phyloP scores from a whole-genome alignment of 2,113 vertebrate species.

The Erythrocercus mccallii region DNA sequence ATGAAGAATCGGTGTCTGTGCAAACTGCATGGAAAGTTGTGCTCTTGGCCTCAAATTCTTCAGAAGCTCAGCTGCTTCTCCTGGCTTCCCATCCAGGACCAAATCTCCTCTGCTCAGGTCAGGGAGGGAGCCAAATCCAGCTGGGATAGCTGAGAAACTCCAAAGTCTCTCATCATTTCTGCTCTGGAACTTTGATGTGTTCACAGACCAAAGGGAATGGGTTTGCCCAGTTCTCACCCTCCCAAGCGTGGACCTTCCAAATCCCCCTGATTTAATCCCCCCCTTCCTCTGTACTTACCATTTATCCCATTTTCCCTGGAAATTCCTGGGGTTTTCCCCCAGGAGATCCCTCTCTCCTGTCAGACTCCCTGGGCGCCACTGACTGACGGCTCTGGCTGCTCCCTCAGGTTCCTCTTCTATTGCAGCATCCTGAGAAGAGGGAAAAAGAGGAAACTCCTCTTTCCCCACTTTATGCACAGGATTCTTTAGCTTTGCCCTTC shows the following conservation, averaged over 20 bases:
- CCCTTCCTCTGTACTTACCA: not conserved
- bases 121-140: not conserved
- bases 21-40: not conserved
- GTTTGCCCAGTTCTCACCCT: not conserved
- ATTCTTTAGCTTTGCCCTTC: not conserved
- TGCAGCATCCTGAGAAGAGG: not conserved
- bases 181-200: not conserved
- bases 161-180: not conserved
- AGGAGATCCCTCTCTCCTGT: not conserved
- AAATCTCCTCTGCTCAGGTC: not conserved
- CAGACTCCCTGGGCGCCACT: not conserved
- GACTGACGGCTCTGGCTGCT: not conserved
- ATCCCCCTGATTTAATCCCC: not conserved
- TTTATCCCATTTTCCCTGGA: not conserved
- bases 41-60: not conserved
- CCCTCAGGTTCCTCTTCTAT: not conserved
- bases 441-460: not conserved
- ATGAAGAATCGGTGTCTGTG: not conserved
- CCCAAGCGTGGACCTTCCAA: not conserved
- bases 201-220: not conserved
- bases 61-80: not conserved
- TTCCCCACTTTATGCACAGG: not conserved
- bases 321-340: not conserved
- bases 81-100: not conserved
- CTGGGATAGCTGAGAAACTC: not conserved